Evolutionary conservation across 1,140 invertebrate genomes (phyloP), one percentile per base, ranked within the genome.

Genomic region (Drosophila micromelanica): DNA sequence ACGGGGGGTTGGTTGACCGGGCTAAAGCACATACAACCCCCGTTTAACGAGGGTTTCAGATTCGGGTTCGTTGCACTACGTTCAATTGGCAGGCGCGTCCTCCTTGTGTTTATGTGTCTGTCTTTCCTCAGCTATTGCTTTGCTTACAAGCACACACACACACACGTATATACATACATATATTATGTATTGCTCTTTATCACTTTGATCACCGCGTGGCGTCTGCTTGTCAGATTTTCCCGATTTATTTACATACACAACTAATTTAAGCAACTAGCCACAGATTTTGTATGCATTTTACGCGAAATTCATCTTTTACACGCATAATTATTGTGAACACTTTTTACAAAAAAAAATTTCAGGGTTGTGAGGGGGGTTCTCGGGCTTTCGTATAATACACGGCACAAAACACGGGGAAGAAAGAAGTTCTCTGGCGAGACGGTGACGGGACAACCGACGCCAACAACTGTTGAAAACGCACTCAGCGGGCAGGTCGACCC

Each of bases 381-480:
- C 49, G 43, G 43, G 42, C 43, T 46, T 51, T 55, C 67, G 55
- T 57, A 57, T 57, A 45, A 65, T 54, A 46, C 69, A 72, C 69
- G n/a, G 52, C 15, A 72, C 52, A 72, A 35, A 55, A 64, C 56
- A 81, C 75, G 73, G 72, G 23, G 62, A 38, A 64, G 74, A 74
- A 73, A 73, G 8, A 60, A 76, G 59, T 74, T 75, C 72, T 78
- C 61, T 64, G 49, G 65, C 62, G 69, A 54, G 51, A 73, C 63
- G 69, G 59, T 57, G 65, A 74, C 69, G 67, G 77, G 69, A 73
- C 72, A 86, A 90, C 81, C 80, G 76, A 56, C 75, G 78, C 80
- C 86, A 81, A 90, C 85, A 85, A 90, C 67, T 62, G 80, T 86
- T 68, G 65, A 90, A 86, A 78, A 78, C 72, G 73, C 84, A 84